Evolutionary conservation across 1,140 invertebrate species (phyloP).

Genomic region (Apis laboriosa): DNA sequence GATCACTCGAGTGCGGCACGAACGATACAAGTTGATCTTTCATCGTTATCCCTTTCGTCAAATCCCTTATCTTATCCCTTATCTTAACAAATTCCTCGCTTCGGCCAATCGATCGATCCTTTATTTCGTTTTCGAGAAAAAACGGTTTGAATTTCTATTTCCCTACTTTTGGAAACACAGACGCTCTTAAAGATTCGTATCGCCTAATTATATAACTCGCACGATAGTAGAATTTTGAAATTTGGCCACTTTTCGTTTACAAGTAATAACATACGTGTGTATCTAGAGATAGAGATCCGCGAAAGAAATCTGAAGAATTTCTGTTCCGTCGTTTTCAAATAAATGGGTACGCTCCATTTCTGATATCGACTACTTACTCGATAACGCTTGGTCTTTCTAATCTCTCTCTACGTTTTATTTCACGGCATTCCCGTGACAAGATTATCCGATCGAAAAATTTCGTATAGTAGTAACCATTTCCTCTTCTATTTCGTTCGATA

Average conservation of each 20-base stretch:
- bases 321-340: not conserved
- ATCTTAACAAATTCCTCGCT: not conserved
- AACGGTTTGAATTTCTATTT: not conserved
- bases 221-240: not conserved
- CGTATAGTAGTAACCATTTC: not conserved
- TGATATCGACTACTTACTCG: too few relatives aligned
- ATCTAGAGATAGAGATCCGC: not conserved
- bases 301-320: not conserved
- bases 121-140: not conserved
- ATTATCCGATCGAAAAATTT: not conserved
- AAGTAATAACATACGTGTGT: not conserved
- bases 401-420: too few relatives aligned
- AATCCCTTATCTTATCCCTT: not conserved
- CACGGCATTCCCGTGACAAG: too few relatives aligned
- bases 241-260: slow-evolving; percentile 6
- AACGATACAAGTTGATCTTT: slow-evolving; percentile 16
- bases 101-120: slow-evolving; percentile 5
- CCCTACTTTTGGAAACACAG: not conserved
- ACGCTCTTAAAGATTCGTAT: slow-evolving; percentile 6
- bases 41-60: too few relatives aligned
- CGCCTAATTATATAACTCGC: not conserved
- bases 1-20: slow-evolving; percentile 48
- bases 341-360: not conserved
- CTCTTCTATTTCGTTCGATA: not conserved
- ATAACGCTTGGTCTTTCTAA: too few relatives aligned